These are phyloP conservation scores for Leiothrix lutea DNA, from an alignment of 2,113 vertebrate genomes.

Conservation along the genomic window DNA sequence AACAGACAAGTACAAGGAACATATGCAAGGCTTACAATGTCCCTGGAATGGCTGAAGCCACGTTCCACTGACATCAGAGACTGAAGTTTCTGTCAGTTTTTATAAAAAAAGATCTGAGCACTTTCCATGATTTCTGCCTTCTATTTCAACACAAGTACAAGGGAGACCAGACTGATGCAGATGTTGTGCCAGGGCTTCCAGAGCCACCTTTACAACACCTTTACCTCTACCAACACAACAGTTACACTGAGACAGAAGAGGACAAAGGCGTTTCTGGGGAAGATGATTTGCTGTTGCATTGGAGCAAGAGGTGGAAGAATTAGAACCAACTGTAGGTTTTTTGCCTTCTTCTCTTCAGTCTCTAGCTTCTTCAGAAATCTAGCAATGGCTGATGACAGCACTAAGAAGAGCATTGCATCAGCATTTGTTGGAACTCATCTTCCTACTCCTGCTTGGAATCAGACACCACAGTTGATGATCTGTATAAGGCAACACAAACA, in stretches of 20 bases:
- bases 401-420: neutral
- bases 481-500: neutral
- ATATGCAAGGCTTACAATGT: neutral
- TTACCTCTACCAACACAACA: neutral
- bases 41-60: neutral
- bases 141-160: neutral
- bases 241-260: neutral
- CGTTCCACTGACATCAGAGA: neutral
- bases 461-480: neutral
- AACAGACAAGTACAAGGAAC: neutral
- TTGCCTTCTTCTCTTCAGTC: neutral
- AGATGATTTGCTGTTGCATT: neutral
- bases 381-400: neutral
- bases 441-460: neutral
- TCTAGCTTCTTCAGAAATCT: neutral
- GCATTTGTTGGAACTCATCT: neutral
- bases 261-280: neutral
- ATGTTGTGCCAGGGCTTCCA: neutral
- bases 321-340: neutral
- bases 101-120: neutral
- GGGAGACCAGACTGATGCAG: neutral
- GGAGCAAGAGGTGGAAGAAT: neutral
- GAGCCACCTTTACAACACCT: neutral
- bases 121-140: neutral
- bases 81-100: neutral